Conservation (phyloP, 2,888 invertebrate genomes). For the Diaphora mendica region DNA sequence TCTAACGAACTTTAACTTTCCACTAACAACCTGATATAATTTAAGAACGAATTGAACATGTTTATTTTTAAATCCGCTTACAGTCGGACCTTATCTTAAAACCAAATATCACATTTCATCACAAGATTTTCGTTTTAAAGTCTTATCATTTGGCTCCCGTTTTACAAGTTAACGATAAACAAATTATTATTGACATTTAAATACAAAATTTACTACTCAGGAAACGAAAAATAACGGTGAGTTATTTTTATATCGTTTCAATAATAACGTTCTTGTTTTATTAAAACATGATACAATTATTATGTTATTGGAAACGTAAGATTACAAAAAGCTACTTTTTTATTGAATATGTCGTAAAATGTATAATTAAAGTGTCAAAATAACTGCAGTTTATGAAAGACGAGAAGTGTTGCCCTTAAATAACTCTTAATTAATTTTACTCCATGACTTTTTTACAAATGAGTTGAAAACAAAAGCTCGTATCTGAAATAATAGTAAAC, state of each 20-base stretch:
- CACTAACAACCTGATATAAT: background rate
- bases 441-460: background rate
- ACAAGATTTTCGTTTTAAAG: slow-evolving; percentile 41
- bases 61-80: slow-evolving; percentile 19
- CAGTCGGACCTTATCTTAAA: slow-evolving; percentile 14
- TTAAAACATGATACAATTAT: slow-evolving; percentile 28
- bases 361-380: slow-evolving; percentile 9
- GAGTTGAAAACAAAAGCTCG: background rate
- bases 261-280: slow-evolving; percentile 32
- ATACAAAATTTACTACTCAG: slow-evolving; percentile 35
- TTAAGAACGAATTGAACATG: background rate
- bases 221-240: slow-evolving; percentile 26
- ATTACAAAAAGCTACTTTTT: slow-evolving; percentile 12
- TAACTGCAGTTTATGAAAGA: background rate
- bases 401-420: background rate
- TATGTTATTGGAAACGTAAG: slow-evolving; percentile 20
- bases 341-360: slow-evolving; percentile 21
- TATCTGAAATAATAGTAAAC: background rate
- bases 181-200: slow-evolving; percentile 45
- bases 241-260: slow-evolving; percentile 24
- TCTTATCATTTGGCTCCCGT: slow-evolving; percentile 54
- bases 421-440: background rate
- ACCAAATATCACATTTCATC: slow-evolving; percentile 36
- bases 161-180: slow-evolving; percentile 47
- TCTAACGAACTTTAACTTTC: background rate